These are phyloP conservation scores for Chitala chitala DNA, from an alignment of 2,113 vertebrate species.

Conservation along the genomic window DNA sequence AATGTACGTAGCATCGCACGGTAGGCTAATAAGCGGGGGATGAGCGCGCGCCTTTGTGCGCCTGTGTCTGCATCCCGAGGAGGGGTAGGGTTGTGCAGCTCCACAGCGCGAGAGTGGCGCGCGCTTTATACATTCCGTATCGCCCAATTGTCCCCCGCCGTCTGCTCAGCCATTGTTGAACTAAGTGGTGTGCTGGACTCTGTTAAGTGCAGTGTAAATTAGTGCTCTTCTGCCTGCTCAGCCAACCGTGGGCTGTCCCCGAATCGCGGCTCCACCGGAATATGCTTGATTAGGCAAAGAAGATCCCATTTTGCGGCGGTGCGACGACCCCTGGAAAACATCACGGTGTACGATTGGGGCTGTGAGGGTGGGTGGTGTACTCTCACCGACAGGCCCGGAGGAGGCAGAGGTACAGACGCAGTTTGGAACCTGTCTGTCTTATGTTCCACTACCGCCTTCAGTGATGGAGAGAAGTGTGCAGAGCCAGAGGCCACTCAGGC, in stretches of 20 bases:
- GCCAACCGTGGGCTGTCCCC: slow-evolving; percentile 42
- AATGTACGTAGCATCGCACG: slow-evolving; percentile 31
- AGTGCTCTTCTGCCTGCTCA: slow-evolving; percentile 45
- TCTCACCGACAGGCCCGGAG: too few relatives aligned
- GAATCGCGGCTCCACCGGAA: slow-evolving; percentile 45
- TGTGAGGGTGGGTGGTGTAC: too few relatives aligned
- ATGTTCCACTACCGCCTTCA: too few relatives aligned
- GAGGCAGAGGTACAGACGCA: too few relatives aligned
- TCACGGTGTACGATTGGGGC: too few relatives aligned
- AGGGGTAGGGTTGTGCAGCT: slow-evolving; percentile 15
- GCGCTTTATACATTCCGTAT: slow-evolving; percentile 40
- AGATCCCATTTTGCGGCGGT: slow-evolving; percentile 50
- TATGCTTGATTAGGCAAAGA: slow-evolving; percentile 64
- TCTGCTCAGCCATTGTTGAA: slow-evolving; percentile 21
- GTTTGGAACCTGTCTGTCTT: too few relatives aligned
- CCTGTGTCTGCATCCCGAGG: slow-evolving; percentile 32
- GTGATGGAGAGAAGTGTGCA: not conserved
- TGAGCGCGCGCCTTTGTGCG: slow-evolving; percentile 28
- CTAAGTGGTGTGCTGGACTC: too few relatives aligned
- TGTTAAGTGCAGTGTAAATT: slow-evolving; percentile 54
- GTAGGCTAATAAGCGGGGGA: slow-evolving; percentile 14
- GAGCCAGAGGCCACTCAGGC: not conserved
- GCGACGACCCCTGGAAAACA: too few relatives aligned
- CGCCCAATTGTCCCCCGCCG: slow-evolving; percentile 4
- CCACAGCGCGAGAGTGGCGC: slow-evolving; percentile 36